Percentiles rank a stretch among this genome's conserved stretches.
Evolutionary conservation across 2,888 invertebrate genomes (phyloP).

Genomic region (Prosopocoilus inquinatus): DNA sequence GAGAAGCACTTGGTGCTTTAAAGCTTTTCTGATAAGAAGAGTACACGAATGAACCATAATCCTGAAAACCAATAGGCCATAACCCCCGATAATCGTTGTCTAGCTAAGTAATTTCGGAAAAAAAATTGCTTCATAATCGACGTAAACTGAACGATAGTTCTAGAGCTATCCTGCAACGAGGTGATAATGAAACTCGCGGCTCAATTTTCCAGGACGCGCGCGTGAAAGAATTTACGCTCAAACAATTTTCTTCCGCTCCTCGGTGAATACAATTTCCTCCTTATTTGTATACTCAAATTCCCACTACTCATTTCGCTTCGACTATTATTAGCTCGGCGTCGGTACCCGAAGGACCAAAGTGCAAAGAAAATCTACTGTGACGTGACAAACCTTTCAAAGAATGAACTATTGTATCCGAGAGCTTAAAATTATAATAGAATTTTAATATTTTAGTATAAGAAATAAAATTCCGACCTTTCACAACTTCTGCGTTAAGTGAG

Average conservation of each 20-base stretch:
- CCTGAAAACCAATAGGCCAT: slow-evolving; percentile 11
- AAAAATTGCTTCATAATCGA: background rate
- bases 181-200: slow-evolving; percentile 8
- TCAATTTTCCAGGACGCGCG: background rate
- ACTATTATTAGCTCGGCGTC: too few relatives aligned
- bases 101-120: slow-evolving; percentile 11
- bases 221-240: background rate
- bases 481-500: too few relatives aligned
- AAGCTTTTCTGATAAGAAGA: too few relatives aligned
- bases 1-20: too few relatives aligned
- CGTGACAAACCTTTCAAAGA: too few relatives aligned
- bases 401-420: too few relatives aligned
- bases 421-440: too few relatives aligned
- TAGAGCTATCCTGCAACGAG: slow-evolving; percentile 15
- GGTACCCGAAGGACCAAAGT: too few relatives aligned
- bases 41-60: background rate
- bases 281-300: background rate
- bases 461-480: too few relatives aligned
- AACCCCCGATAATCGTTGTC: slow-evolving; percentile 21
- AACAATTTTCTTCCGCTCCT: background rate
- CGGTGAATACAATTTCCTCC: background rate
- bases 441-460: too few relatives aligned
- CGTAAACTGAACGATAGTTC: background rate
- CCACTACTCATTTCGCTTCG: background rate
- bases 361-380: too few relatives aligned